These are phyloP conservation scores for Phalloptychus januarius DNA, from an alignment of 2,797 vertebrate genomes.

Conservation along the genomic window DNA sequence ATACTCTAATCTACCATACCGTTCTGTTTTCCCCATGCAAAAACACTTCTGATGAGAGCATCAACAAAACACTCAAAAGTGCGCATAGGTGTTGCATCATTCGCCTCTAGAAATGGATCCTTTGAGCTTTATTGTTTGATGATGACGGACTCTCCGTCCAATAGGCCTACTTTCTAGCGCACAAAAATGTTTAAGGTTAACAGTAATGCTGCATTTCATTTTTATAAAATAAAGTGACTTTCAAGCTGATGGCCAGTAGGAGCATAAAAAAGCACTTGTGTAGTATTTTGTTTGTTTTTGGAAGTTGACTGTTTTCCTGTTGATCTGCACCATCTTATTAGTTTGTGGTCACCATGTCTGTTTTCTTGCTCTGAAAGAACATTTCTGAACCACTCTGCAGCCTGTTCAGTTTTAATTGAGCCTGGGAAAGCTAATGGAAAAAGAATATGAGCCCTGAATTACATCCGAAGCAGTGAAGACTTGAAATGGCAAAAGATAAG, in stretches of 20 bases:
- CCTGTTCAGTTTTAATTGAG: slow-evolving; percentile 15
- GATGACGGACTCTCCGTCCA: background rate
- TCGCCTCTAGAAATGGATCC: background rate
- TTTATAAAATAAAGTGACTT: background rate
- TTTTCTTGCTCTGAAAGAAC: background rate
- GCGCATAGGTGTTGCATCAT: background rate
- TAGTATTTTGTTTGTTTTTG: background rate
- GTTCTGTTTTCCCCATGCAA: background rate
- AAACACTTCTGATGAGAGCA: background rate
- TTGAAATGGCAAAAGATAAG: slow-evolving; percentile 9
- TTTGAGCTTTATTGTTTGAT: background rate
- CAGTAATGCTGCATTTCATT: background rate
- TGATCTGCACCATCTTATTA: background rate
- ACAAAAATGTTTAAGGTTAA: background rate
- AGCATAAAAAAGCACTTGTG: background rate
- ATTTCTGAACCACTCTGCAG: background rate
- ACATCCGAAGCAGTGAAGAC: background rate
- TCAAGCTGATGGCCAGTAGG: background rate
- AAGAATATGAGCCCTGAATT: background rate
- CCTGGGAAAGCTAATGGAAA: background rate
- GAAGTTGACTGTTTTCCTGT: background rate
- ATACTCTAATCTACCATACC: background rate
- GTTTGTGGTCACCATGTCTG: background rate
- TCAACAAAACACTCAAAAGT: background rate
- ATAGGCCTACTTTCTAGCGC: background rate